These are phyloP conservation scores for Lamproptera curius DNA, from an alignment of 2,888 invertebrate genomes.

Conservation along the genomic window DNA sequence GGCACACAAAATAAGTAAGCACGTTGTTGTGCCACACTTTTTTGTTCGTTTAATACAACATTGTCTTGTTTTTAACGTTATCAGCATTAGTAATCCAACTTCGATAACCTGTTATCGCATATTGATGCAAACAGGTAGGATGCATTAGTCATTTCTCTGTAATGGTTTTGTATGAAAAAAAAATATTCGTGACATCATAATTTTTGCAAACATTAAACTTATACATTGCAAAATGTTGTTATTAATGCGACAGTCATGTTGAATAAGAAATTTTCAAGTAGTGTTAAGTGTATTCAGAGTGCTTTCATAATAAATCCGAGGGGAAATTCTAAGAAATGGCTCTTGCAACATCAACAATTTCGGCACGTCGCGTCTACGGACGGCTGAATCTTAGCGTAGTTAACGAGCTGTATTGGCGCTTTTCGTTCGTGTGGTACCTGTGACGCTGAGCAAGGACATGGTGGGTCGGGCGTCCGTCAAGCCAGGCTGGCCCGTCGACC, in stretches of 20 bases:
- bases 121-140: constrained; percentile 27
- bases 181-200: not conserved
- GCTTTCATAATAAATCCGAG: too few relatives aligned
- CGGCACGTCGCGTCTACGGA: constrained; percentile 16
- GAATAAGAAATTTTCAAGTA: too few relatives aligned
- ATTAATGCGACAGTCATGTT: too few relatives aligned
- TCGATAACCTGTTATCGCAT: constrained; percentile 40
- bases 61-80: constrained; percentile 30
- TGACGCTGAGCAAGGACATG: constrained; percentile 79
- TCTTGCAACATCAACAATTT: not conserved
- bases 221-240: too few relatives aligned
- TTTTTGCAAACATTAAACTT: not conserved
- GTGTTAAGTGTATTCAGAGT: too few relatives aligned
- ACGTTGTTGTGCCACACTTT: too few relatives aligned
- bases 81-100: constrained; percentile 42
- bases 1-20: too few relatives aligned
- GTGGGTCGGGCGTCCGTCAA: constrained; percentile 58
- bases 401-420: constrained; percentile 31
- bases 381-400: constrained; percentile 27
- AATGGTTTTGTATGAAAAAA: constrained; percentile 5
- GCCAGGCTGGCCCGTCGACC: constrained; percentile 73
- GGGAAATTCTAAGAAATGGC: not conserved
- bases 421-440: constrained; percentile 48
- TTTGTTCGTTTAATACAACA: constrained; percentile 32
- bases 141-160: constrained; percentile 10